These are phyloP conservation scores for Cervus canadensis DNA, from an alignment of 2,113 vertebrate genomes.

Conservation along the genomic window DNA sequence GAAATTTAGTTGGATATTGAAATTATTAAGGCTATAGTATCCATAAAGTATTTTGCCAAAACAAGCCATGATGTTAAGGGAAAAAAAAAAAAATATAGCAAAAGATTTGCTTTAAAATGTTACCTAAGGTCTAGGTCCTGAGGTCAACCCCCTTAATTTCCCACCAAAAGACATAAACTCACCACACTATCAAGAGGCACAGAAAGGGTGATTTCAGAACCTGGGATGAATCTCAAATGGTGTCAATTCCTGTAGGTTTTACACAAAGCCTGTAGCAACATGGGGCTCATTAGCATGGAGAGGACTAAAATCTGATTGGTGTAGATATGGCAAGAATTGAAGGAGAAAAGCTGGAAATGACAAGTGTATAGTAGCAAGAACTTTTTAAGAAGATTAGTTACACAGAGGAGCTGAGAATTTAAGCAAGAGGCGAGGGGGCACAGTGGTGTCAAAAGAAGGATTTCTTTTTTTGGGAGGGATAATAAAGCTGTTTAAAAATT, in stretches of 20 bases:
- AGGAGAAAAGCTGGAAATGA: not conserved
- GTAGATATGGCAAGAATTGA: not conserved
- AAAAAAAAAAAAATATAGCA: not conserved
- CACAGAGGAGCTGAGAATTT: not conserved
- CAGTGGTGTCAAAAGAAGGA: not conserved
- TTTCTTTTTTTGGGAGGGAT: not conserved
- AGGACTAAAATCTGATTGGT: not conserved
- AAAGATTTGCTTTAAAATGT: not conserved
- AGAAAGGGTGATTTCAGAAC: not conserved
- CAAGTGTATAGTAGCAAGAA: not conserved
- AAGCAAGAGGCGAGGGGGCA: not conserved
- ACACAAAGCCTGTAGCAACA: not conserved
- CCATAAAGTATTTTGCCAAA: not conserved
- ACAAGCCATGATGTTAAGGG: not conserved
- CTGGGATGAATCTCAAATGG: not conserved
- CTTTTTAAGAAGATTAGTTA: not conserved
- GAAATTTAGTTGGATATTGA: not conserved
- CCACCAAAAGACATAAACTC: not conserved
- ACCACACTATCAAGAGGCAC: not conserved
- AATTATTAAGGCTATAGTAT: not conserved
- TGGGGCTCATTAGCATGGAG: fast-evolving
- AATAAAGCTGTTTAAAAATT: not conserved
- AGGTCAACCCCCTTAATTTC: not conserved
- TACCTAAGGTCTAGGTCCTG: not conserved
- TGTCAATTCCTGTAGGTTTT: not conserved